Base-by-base conservation (phyloP, 2,797 vertebrate species). In the Sternarchorhynchus goeldii region DNA sequence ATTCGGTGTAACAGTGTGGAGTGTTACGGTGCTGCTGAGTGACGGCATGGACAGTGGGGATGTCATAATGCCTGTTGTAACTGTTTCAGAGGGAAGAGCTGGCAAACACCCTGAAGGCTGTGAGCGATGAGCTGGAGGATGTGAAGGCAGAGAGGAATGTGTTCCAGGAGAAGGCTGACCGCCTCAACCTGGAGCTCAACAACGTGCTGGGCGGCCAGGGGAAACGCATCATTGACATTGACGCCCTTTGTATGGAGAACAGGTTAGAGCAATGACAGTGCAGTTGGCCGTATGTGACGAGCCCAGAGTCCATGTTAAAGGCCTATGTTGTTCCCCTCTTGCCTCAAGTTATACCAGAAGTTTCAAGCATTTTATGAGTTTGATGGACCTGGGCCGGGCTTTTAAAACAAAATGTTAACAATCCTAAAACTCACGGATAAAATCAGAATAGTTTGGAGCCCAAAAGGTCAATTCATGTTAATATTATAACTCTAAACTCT, bases 191-290 rank as follows among this genome's bases (percentile, higher is more conserved):
- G 78, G 98, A 99, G 83, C 94, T 99, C 71, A 98, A 97, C 90
- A 95, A 96, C 73, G 92, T 99, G 55, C 87, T 99, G 36, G 95
- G 97, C 0, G 95, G 95, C 1, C 93, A 95, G 0, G 93, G 96
- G 59, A 93, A 93, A 29, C 95, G 94, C 0, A 93, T 99, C 67
- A 93, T 99, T 0, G 98, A 99, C 0, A 86, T 99, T n/a, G 98
- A 99, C 0, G 96, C 96, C 0, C 92, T 99, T 0, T 99, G 98
- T 85, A 97, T 99, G 96, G 98, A 99, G 88, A 99, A 99, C 91
- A 96, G 95, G 56, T 60, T 72, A 5, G 29, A 34, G 14, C 32
- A 39, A 56, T 10, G 59, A 29, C 21, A 16, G 4, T 25, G 32
- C 34, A 10, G 41, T 65, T 20, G 64, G 18, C 20, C 17, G 25